These are phyloP conservation scores for Drosophila varians DNA, from an alignment of 1,140 invertebrate genomes.

Conservation along the genomic window DNA sequence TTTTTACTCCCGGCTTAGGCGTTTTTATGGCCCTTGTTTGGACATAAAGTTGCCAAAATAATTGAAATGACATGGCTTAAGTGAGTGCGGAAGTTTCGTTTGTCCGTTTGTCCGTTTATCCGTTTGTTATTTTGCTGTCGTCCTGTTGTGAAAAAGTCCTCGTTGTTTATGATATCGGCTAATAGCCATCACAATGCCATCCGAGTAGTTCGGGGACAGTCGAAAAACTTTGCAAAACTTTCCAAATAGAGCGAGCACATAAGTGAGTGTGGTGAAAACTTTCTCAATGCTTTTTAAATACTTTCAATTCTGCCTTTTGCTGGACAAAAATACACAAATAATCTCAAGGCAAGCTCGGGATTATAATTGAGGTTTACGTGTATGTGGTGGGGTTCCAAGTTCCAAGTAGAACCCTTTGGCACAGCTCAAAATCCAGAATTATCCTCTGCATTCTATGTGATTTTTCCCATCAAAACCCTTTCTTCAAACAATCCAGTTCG, in stretches of 20 bases:
- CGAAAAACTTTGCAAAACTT: slow-evolving; percentile 20
- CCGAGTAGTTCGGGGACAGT: background rate
- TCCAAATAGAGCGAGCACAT: slow-evolving; percentile 9
- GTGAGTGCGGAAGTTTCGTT: slow-evolving; percentile 46
- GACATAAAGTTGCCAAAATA: slow-evolving; percentile 66
- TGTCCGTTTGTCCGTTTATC: slow-evolving; percentile 33
- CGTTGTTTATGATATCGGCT: slow-evolving; percentile 37
- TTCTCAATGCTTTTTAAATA: background rate
- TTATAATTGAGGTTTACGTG: background rate
- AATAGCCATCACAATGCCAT: slow-evolving; percentile 24
- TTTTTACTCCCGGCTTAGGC: slow-evolving; percentile 64
- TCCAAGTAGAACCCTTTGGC: background rate
- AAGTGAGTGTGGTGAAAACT: background rate
- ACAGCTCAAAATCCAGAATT: background rate
- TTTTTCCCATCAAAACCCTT: background rate
- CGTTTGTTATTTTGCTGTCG: background rate
- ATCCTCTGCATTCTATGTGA: slow-evolving; percentile 16
- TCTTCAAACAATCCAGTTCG: background rate
- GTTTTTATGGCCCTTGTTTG: slow-evolving; percentile 54
- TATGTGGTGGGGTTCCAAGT: background rate
- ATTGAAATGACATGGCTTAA: slow-evolving; percentile 64
- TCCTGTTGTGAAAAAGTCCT: slow-evolving; percentile 12
- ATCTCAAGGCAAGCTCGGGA: no score
- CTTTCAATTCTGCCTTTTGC: background rate
- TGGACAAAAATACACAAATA: no score